A percentile compares a stretch with the other conserved stretches of the same genome.
Evolutionary conservation across 2,113 vertebrate genomes (phyloP).

Genomic region (Prunella fulvescens): DNA sequence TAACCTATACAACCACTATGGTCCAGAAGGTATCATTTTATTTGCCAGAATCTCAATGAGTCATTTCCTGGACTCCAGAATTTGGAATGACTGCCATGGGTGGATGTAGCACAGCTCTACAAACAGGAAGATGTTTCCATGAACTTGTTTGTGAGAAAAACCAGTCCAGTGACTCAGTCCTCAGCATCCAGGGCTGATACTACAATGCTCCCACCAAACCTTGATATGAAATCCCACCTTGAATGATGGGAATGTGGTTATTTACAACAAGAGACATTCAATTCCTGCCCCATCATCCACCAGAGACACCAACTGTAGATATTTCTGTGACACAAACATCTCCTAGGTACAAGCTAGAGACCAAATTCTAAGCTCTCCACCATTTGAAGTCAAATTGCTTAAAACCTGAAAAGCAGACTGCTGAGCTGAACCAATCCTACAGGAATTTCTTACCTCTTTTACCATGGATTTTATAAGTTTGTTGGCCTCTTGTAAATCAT

Average conservation of each 20-base stretch:
- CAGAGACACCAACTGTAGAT: not conserved
- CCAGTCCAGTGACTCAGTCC: not conserved
- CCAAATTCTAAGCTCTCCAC: not conserved
- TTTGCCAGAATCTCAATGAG: not conserved
- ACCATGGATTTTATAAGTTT: slow-evolving; percentile 97
- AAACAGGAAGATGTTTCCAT: not conserved
- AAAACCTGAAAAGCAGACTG: not conserved
- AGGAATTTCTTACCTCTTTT: slow-evolving; percentile 84
- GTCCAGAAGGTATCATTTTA: not conserved
- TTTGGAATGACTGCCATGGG: not conserved
- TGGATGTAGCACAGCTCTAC: not conserved
- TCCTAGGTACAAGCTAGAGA: not conserved
- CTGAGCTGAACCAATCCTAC: not conserved
- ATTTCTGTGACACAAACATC: not conserved
- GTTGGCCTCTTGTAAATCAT: slow-evolving; percentile 94
- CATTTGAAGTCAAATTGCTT: not conserved
- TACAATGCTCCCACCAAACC: not conserved
- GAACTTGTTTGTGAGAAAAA: not conserved
- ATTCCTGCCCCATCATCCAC: not conserved
- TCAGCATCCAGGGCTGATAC: not conserved
- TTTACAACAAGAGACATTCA: not conserved
- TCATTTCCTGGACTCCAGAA: not conserved
- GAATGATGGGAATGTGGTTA: not conserved
- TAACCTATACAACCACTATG: not conserved
- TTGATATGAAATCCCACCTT: not conserved